Evolutionary conservation across 2,888 invertebrate species (phyloP).

Genomic region (Rugalucina vietnamica): DNA sequence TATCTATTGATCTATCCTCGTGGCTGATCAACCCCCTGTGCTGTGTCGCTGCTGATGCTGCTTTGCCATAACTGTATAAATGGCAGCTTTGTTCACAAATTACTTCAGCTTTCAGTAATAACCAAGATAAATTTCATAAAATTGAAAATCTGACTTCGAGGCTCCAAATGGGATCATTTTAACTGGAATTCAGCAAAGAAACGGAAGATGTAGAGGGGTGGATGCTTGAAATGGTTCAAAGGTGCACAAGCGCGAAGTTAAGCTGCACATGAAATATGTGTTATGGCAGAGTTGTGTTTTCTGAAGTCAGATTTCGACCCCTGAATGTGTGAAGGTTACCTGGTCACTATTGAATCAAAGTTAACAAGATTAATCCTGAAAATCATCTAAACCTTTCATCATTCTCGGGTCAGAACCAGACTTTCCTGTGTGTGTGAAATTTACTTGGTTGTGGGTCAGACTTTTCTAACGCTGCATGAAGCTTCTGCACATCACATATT

Average conservation of each 20-base stretch:
- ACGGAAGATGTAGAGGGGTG: background rate
- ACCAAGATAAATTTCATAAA: too few species aligned
- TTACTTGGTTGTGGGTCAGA: background rate
- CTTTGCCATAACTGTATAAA: constrained; percentile 63
- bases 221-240: constrained; percentile 64
- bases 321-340: background rate
- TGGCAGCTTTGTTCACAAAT: constrained; percentile 50
- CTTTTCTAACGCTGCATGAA: constrained; percentile 2
- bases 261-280: constrained; percentile 18
- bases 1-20: constrained; percentile 24
- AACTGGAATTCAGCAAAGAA: too few species aligned
- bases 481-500: background rate
- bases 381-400: too few species aligned
- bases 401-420: too few species aligned
- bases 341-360: too few species aligned
- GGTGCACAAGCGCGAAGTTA: constrained; percentile 56
- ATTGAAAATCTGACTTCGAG: too few species aligned
- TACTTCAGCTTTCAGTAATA: too few species aligned
- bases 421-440: background rate
- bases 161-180: too few species aligned
- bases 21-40: constrained; percentile 48
- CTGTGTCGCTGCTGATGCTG: too few species aligned
- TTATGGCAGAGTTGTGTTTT: constrained; percentile 61
- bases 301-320: too few species aligned
- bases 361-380: too few species aligned